Percentiles rank a stretch among this genome's conserved stretches.
These are phyloP conservation scores for Platalea minor DNA, from an alignment of 2,797 vertebrate genomes.

Conservation along the genomic window DNA sequence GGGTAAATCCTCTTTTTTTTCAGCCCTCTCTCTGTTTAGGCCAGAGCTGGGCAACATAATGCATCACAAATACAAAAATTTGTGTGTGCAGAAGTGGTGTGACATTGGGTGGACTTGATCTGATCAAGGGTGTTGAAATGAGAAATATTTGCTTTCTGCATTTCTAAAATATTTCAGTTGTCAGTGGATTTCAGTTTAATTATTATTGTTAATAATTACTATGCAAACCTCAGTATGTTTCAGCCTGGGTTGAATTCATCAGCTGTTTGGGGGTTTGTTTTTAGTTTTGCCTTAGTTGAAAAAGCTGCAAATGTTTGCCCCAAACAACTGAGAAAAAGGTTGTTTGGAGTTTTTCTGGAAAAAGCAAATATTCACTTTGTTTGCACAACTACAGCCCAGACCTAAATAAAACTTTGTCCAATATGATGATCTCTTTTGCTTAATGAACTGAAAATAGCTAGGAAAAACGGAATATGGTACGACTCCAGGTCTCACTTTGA, in stretches of 20 bases:
- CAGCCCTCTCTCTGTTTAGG: neutral
- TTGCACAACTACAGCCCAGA: neutral
- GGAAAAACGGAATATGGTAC: neutral
- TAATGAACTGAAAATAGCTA: neutral
- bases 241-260: neutral
- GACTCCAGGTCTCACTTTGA: neutral
- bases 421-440: neutral
- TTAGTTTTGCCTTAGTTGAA: neutral
- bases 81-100: neutral
- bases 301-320: neutral
- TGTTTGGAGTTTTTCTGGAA: neutral
- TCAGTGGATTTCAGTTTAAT: neutral
- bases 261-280: neutral
- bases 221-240: neutral
- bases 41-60: neutral
- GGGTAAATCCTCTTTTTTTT: neutral
- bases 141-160: neutral
- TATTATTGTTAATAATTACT: neutral
- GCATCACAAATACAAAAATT: neutral
- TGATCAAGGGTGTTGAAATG: neutral
- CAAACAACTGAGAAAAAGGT: neutral
- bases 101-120: neutral
- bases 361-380: neutral
- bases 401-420: neutral
- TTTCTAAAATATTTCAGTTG: neutral